These are phyloP conservation scores for Drosophila dives DNA, from an alignment of 2,888 invertebrate genomes.

Conservation along the genomic window DNA sequence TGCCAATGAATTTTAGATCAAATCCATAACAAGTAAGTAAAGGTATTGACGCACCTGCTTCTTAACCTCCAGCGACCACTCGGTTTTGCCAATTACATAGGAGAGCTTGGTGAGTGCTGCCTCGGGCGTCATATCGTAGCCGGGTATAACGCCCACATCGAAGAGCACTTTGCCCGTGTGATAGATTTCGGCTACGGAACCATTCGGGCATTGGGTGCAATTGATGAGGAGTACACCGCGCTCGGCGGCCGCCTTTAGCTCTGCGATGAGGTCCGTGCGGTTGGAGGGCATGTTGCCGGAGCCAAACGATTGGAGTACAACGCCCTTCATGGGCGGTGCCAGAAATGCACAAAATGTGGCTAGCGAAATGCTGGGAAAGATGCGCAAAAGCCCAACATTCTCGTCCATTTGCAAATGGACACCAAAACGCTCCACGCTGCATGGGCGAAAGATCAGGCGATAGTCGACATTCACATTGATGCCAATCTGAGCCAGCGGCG, in stretches of 20 bases:
- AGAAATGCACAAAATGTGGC: conserved; percentile 90
- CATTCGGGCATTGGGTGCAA: conserved; percentile 95
- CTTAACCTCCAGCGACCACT: conserved; percentile 88
- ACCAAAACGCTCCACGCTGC: conserved; percentile 88
- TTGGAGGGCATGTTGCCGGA: conserved; percentile 96
- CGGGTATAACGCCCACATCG: conserved; percentile 82
- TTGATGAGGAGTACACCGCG: conserved; percentile 95
- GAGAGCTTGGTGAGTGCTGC: conserved; percentile 96
- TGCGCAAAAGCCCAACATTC: conserved; percentile 93
- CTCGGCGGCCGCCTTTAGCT: conserved; percentile 89
- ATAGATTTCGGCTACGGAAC: conserved; percentile 92
- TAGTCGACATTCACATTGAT: conserved; percentile 89
- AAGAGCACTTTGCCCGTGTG: conserved; percentile 90
- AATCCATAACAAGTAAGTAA: too few relatives aligned
- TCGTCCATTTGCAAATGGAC: conserved; percentile 91
- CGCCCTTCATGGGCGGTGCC: conserved; percentile 91
- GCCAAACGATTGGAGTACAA: conserved; percentile 96
- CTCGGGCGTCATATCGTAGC: conserved; percentile 90
- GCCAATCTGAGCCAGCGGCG: conserved; percentile 92
- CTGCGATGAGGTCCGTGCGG: conserved; percentile 91
- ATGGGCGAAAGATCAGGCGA: conserved; percentile 87
- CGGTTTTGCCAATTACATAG: conserved; percentile 93
- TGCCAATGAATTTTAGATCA: not conserved
- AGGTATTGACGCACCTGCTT: conserved; percentile 86
- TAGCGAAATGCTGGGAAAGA: conserved; percentile 96